These are phyloP conservation scores for Poecile montanus DNA, from an alignment of 2,797 vertebrate genomes.

Conservation along the genomic window DNA sequence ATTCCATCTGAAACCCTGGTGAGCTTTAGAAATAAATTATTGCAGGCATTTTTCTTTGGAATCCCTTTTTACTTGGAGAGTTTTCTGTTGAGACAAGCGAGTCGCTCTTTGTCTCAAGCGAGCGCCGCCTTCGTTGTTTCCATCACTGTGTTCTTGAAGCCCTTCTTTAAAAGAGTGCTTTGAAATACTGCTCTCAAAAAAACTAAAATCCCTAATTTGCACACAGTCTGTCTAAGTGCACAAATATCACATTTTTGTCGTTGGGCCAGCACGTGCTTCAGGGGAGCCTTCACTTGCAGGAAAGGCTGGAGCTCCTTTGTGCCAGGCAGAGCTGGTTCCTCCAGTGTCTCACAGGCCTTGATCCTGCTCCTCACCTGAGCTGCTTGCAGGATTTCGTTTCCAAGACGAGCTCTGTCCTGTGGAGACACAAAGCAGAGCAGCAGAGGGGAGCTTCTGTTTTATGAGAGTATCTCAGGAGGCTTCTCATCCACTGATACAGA, in stretches of 20 bases:
- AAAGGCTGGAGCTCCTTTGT: conserved; percentile 23
- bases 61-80: background rate
- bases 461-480: background rate
- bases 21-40: background rate
- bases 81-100: background rate
- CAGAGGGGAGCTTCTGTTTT: background rate
- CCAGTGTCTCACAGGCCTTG: background rate
- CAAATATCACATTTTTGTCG: background rate
- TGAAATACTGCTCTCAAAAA: background rate
- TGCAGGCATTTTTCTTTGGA: background rate
- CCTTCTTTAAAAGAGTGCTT: background rate
- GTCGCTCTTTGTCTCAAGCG: background rate
- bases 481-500: background rate
- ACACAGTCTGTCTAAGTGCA: background rate
- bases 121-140: rapidly evolving
- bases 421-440: background rate
- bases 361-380: background rate
- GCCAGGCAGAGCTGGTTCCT: background rate
- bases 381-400: background rate
- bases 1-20: background rate
- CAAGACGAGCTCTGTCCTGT: background rate
- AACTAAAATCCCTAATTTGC: background rate
- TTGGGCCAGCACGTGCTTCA: background rate
- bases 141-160: background rate
- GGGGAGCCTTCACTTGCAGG: background rate